Base-by-base conservation (phyloP, 1,140 invertebrate species). In the Aradophagus sp. region DNA sequence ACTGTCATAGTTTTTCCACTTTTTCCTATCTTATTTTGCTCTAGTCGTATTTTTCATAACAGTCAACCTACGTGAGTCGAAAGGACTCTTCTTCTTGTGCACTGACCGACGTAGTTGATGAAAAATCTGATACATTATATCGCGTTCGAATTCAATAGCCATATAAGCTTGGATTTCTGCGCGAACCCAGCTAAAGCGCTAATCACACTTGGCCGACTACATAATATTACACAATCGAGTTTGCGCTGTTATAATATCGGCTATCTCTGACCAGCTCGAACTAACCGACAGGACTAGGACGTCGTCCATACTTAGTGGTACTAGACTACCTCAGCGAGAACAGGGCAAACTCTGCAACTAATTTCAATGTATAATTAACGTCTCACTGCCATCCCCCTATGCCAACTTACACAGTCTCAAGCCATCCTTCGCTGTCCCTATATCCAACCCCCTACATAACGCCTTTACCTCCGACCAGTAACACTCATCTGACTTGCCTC, bases 331-430 rank as follows among this genome's bases (percentile, higher is more conserved):
- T 74, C 71, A 72, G 76, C 77, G 73, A 74, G 73, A 67, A 72
- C 55, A 76, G 74, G 76, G 82, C 83, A 84, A 86, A 86, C 84
- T 85, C 83, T 79, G 77, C 83, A 86, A 86, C 83, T 86, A 86
- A 86, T 86, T 86, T 85, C 84, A 86, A 86, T 86, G 84, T 86
- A 85, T 86, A 86, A 86, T 85, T 86, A 86, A 85, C 84, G 83
- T 86, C 81, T 84, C 83, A 81, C 82, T 84, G 82, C 80, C 74
- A 77, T 76, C 65, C 71, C 80, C 80, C 76, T 77, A 78, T 73
- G 41, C 52, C 47, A 29, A 68, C 67, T 52, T 45, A 61, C 58
- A 71, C 67, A 63, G 67, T 66, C 62, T 48, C 48, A 50, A 50
- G 58, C 61, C 61, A 63, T 61, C 67, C 66, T 68, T 67, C 62